Conservation (phyloP, 2,888 invertebrate genomes). For the Resseliella maxima region DNA sequence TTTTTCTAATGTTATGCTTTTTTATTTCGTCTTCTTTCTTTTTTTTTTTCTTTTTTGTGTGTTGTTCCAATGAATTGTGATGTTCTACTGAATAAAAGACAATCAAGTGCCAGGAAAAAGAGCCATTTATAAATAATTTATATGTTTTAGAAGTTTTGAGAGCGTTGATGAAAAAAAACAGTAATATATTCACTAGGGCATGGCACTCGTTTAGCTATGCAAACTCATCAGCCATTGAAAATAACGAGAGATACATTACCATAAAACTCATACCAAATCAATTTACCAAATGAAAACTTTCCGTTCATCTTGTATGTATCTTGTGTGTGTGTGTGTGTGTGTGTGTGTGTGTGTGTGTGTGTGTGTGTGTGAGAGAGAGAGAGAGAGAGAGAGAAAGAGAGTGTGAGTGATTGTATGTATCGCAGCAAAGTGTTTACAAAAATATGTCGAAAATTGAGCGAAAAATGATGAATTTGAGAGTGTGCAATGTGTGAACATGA, state of each 20-base stretch:
- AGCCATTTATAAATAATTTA: conserved; percentile 34
- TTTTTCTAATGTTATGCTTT: neutral
- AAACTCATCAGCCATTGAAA: neutral
- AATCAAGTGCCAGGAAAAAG: conserved; percentile 21
- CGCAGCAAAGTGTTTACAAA: neutral
- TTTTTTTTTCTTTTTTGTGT: no score
- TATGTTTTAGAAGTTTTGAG: neutral
- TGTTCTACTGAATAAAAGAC: neutral
- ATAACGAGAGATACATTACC: conserved; percentile 26
- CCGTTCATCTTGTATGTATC: neutral
- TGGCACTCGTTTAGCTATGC: neutral
- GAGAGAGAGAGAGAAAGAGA: no score
- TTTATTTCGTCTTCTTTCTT: neutral
- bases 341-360: no score
- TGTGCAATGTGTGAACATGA: neutral
- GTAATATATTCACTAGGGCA: neutral
- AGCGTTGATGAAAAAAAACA: neutral
- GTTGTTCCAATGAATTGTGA: neutral
- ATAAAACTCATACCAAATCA: conserved; percentile 22
- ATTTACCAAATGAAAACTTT: conserved; percentile 43
- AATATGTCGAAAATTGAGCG: neutral
- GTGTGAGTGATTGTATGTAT: neutral
- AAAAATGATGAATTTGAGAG: neutral
- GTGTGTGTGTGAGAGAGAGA: no score
- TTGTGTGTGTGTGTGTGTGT: no score